Conservation (phyloP, 2,888 invertebrate species). For the Teleiodes luculella region DNA sequence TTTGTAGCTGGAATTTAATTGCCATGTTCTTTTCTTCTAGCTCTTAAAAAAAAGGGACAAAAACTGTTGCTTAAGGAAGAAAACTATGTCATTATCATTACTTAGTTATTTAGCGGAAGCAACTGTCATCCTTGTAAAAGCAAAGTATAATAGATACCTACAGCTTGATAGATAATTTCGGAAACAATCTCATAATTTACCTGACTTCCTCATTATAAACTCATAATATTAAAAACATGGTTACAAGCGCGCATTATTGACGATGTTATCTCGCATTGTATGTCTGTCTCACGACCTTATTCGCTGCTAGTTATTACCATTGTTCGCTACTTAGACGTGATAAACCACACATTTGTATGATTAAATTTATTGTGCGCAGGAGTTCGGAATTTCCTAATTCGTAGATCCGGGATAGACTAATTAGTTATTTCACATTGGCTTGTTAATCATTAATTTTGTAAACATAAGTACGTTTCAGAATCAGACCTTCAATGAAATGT, state of each 20-base stretch:
- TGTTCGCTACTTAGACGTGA: slow-evolving; percentile 35
- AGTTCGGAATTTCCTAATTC: slow-evolving; percentile 33
- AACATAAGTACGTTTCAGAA: too few relatives aligned
- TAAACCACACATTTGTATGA: slow-evolving; percentile 33
- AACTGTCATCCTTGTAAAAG: too few relatives aligned
- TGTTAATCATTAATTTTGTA: too few relatives aligned
- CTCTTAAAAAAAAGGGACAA: too few relatives aligned
- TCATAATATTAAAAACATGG: slow-evolving; percentile 33
- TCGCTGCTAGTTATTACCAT: slow-evolving; percentile 39
- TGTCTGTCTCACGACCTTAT: slow-evolving; percentile 66
- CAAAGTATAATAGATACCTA: too few relatives aligned
- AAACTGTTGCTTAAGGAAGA: too few relatives aligned
- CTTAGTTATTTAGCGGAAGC: too few relatives aligned
- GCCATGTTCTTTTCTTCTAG: too few relatives aligned
- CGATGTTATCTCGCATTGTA: slow-evolving; percentile 57
- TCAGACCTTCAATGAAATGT: too few relatives aligned
- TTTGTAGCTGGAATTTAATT: too few relatives aligned
- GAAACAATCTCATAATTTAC: slow-evolving; percentile 14
- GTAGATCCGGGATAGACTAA: slow-evolving; percentile 12
- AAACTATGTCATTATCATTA: too few relatives aligned
- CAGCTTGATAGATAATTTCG: slow-evolving; percentile 9
- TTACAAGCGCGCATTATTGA: slow-evolving; percentile 49
- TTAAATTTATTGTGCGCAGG: slow-evolving; percentile 36
- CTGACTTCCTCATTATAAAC: slow-evolving; percentile 43
- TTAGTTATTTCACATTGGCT: background rate